These are phyloP conservation scores for Margarornis squamiger DNA, from an alignment of 2,797 vertebrate genomes.

Conservation along the genomic window DNA sequence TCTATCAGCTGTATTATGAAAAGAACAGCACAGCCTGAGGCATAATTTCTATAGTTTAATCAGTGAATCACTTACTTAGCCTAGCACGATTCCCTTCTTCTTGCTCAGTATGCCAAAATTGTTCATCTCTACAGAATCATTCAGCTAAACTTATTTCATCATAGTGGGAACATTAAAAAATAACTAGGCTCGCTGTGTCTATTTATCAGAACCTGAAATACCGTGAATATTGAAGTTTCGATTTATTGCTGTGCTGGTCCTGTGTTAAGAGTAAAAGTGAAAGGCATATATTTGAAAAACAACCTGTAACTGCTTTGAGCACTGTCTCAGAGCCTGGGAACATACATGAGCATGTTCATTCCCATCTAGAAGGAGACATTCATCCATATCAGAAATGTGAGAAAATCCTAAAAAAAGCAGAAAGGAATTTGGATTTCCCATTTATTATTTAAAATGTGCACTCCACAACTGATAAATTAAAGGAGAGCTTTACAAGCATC, in stretches of 20 bases:
- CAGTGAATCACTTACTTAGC: conserved; percentile 1
- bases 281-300: conserved; percentile 14
- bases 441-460: neutral
- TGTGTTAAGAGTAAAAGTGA: conserved; percentile 33
- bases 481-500: neutral
- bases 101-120: conserved; percentile 2
- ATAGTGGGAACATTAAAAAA: conserved; percentile 45
- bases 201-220: conserved; percentile 28
- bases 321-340: neutral
- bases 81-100: neutral
- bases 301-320: neutral
- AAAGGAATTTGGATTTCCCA: neutral
- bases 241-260: conserved; percentile 10
- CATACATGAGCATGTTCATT: neutral
- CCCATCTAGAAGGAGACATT: neutral
- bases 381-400: neutral
- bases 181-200: neutral
- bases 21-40: conserved; percentile 26
- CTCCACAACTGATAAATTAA: neutral
- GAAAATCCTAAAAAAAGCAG: neutral
- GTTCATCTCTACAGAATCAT: conserved; percentile 2
- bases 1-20: neutral
- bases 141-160: conserved; percentile 44
- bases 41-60: conserved; percentile 40
- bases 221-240: conserved; percentile 14